These are phyloP conservation scores for Phalloptychus januarius DNA, from an alignment of 2,797 vertebrate species.

Conservation along the genomic window DNA sequence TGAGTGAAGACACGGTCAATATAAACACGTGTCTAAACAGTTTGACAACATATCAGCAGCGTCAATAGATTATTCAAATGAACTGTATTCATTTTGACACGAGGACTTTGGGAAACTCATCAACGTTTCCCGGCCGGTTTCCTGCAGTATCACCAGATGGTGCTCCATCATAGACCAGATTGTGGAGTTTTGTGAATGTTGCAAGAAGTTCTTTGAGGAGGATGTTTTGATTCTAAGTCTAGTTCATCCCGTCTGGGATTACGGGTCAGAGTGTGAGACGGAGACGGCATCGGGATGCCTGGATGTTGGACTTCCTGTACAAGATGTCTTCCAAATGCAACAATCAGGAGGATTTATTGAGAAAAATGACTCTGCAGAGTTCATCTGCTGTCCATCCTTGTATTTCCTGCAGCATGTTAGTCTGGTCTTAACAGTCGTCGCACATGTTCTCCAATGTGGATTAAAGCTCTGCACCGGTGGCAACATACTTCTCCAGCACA, in stretches of 20 bases:
- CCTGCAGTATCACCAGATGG: background rate
- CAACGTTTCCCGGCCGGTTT: background rate
- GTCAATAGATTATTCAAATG: background rate
- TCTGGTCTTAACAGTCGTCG: background rate
- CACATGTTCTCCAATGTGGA: background rate
- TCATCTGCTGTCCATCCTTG: background rate
- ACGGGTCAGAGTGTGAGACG: background rate
- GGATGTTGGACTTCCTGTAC: background rate
- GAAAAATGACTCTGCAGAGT: background rate
- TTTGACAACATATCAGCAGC: conserved; percentile 4
- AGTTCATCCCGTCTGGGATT: too few species aligned
- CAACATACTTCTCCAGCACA: background rate
- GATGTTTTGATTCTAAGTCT: background rate
- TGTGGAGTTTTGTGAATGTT: background rate
- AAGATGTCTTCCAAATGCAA: background rate
- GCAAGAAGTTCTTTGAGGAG: background rate
- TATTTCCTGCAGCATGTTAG: background rate
- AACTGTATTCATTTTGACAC: background rate
- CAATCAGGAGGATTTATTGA: background rate
- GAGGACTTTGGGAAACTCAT: background rate
- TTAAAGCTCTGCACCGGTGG: background rate
- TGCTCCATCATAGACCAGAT: background rate
- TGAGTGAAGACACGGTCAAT: background rate
- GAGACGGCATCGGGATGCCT: background rate
- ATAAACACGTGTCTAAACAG: background rate